These are phyloP conservation scores for Dicrurus megarhynchus DNA, from an alignment of 2,113 vertebrate species.

Conservation along the genomic window DNA sequence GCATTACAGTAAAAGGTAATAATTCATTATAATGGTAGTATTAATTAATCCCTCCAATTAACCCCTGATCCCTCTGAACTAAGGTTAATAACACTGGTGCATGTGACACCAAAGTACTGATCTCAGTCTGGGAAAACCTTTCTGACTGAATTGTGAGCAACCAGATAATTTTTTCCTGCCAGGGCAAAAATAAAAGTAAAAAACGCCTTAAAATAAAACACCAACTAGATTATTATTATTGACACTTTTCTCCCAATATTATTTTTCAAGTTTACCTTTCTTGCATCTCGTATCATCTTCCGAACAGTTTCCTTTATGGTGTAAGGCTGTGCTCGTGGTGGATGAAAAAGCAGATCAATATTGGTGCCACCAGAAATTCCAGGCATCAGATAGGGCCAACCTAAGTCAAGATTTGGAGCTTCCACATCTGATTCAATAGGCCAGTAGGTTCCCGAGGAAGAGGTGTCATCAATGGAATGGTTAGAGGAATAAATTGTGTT, in stretches of 20 bases:
- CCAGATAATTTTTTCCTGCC: background rate
- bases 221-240: background rate
- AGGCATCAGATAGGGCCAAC: conserved; percentile 87
- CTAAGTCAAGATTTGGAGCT: conserved; percentile 91
- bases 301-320: conserved; percentile 94
- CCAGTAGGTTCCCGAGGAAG: conserved; percentile 96
- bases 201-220: background rate
- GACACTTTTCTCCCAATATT: background rate
- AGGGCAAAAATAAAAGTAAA: background rate
- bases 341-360: conserved; percentile 90
- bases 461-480: conserved; percentile 70
- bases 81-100: background rate
- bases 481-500: conserved; percentile 68
- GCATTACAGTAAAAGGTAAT: background rate
- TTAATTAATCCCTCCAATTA: background rate
- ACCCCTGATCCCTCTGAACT: background rate
- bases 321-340: conserved; percentile 85
- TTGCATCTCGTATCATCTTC: conserved; percentile 89
- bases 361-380: conserved; percentile 81
- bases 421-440: conserved; percentile 89
- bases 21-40: background rate
- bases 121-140: background rate
- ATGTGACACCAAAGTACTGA: background rate
- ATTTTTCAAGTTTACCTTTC: conserved; percentile 81
- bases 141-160: background rate